A percentile compares a stretch with the other conserved stretches of the same genome.
phyloP scores from a whole-genome alignment of 2,888 invertebrate genomes.

The Hybos culiciformis region DNA sequence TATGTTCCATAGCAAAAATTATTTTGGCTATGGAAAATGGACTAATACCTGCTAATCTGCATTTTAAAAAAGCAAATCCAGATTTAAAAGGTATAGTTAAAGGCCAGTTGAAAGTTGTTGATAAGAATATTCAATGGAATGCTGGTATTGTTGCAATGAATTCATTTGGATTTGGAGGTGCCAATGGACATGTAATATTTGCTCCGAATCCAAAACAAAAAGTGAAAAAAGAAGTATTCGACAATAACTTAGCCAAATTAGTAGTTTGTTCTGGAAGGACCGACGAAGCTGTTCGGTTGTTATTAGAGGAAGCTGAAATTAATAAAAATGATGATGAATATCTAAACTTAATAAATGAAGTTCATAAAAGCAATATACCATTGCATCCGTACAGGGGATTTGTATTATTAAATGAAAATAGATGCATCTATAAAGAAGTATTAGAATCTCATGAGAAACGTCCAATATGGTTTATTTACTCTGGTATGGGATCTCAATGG shows the following conservation, averaged over 20 bases:
- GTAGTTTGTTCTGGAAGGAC: conserved; percentile 76
- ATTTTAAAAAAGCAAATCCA: conserved; percentile 72
- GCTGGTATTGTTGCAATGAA: conserved; percentile 90
- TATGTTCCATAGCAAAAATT: conserved; percentile 83
- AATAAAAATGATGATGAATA: conserved; percentile 57
- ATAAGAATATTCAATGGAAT: conserved; percentile 66
- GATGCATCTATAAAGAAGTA: conserved; percentile 38
- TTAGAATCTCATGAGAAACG: conserved; percentile 44
- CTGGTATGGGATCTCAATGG: conserved; percentile 99
- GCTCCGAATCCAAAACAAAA: conserved; percentile 64
- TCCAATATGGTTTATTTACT: conserved; percentile 89
- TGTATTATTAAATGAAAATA: conserved; percentile 49
- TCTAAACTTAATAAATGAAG: conserved; percentile 59
- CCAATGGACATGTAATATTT: conserved; percentile 83
- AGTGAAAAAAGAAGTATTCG: conserved; percentile 42
- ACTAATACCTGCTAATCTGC: conserved; percentile 80
- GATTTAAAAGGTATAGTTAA: conserved; percentile 84
- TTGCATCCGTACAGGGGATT: conserved; percentile 76
- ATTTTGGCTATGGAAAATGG: conserved; percentile 87
- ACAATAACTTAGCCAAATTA: conserved; percentile 48
- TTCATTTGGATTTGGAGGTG: conserved; percentile 97
- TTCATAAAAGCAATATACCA: conserved; percentile 53
- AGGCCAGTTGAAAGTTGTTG: conserved; percentile 82
- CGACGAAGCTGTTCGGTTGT: conserved; percentile 53
- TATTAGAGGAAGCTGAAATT: conserved; percentile 49